These are phyloP conservation scores for Colaptes auratus DNA, from an alignment of 2,113 vertebrate genomes.

Conservation along the genomic window DNA sequence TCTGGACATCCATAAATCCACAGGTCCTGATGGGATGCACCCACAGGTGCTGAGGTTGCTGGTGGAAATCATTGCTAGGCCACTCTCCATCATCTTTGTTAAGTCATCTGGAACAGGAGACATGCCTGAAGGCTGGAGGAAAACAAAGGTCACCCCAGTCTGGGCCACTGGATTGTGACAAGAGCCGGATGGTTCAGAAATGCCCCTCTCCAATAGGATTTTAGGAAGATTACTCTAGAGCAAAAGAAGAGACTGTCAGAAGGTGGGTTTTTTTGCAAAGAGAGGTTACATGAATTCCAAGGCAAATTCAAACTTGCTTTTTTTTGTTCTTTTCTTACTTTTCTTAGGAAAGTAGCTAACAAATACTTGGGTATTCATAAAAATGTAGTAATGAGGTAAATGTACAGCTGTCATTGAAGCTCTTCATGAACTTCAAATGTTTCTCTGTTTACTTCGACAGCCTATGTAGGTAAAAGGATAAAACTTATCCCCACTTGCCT, in stretches of 20 bases:
- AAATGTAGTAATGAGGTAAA: background rate
- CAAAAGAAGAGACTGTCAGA: background rate
- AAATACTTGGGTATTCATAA: background rate
- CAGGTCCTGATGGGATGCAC: too few species aligned
- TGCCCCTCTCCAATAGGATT: background rate
- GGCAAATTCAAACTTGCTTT: background rate
- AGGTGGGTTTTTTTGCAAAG: background rate
- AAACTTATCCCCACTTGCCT: background rate
- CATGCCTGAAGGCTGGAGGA: too few species aligned
- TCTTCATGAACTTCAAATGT: background rate
- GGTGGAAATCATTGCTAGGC: too few species aligned
- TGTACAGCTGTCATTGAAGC: background rate
- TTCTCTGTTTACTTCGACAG: background rate
- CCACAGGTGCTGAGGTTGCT: too few species aligned
- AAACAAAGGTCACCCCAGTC: too few species aligned
- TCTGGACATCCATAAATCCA: too few species aligned
- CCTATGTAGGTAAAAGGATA: background rate
- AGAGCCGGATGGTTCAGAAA: background rate
- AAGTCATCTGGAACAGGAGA: too few species aligned
- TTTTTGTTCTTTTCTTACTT: conserved; percentile 1
- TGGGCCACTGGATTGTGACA: background rate
- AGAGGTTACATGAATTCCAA: background rate
- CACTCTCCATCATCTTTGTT: too few species aligned
- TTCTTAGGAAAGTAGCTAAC: background rate
- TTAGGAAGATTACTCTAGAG: background rate